Evolutionary conservation across 2,797 vertebrate species (phyloP).

Genomic region (Jordanella pulchra): DNA sequence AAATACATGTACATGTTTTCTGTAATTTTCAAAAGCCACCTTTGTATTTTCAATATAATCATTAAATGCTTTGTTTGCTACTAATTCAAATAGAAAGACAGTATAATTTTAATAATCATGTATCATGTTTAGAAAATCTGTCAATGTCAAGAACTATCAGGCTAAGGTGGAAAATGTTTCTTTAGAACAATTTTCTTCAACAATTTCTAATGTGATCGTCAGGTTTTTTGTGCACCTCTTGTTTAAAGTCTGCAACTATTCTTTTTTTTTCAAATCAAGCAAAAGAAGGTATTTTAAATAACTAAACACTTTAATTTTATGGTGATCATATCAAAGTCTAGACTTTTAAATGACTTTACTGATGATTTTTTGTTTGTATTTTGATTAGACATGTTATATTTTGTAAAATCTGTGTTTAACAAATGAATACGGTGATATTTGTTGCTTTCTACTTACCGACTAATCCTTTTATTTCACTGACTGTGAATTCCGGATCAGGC

Average conservation of each 20-base stretch:
- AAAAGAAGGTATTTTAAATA: background rate
- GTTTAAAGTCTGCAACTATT: background rate
- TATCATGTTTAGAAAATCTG: background rate
- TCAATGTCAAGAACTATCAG: background rate
- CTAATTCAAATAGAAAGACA: background rate
- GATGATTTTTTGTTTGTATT: too few relatives aligned
- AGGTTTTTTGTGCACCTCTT: background rate
- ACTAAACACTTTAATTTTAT: background rate
- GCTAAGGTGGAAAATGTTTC: background rate
- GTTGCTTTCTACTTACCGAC: slow-evolving; percentile 88
- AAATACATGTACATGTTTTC: background rate
- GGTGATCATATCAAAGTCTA: background rate
- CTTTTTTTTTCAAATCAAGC: background rate
- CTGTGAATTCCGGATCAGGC: slow-evolving; percentile 93
- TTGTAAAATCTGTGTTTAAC: background rate
- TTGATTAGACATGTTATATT: background rate
- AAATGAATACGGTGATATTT: slow-evolving; percentile 6
- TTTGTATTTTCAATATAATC: background rate
- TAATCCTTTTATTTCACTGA: slow-evolving; percentile 94
- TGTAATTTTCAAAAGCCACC: background rate
- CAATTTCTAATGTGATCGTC: background rate
- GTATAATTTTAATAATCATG: background rate
- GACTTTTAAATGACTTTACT: background rate
- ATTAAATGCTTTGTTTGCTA: background rate
- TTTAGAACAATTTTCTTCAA: background rate